Percentiles rank a stretch among this genome's conserved stretches.
Evolutionary conservation across 2,113 vertebrate genomes (phyloP).

Genomic region (Engraulis encrasicolus): DNA sequence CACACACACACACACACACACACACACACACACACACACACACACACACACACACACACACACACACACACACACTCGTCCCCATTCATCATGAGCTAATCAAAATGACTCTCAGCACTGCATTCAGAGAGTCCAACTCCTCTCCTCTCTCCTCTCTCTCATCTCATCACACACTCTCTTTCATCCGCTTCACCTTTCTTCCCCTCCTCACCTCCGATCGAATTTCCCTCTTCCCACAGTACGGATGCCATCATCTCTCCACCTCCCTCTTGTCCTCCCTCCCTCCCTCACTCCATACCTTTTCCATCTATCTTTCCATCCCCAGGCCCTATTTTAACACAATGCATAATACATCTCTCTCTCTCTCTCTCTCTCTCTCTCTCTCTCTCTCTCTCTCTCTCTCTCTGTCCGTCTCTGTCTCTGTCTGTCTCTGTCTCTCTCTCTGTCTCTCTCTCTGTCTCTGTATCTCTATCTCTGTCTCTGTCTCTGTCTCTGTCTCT

Average conservation of each 20-base stretch:
- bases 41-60: not conserved
- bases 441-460: not conserved
- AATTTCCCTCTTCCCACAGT: constrained; percentile 4
- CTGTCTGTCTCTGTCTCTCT: not conserved
- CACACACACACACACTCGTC: not conserved
- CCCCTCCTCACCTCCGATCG: not conserved
- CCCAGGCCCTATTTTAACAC: no score
- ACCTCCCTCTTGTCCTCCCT: not conserved
- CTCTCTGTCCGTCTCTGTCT: constrained; percentile 35
- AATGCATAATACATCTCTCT: no score
- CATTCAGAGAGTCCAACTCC: not conserved
- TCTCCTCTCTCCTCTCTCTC: no score
- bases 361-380: constrained; percentile 9
- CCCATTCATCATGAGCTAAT: constrained; percentile 16
- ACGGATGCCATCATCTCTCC: constrained; percentile 8
- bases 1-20: constrained; percentile 4
- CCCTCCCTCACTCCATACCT: not conserved
- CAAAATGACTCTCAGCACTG: not conserved
- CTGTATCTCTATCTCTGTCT: not conserved
- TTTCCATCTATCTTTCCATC: not conserved
- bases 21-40: not conserved
- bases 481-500: not conserved
- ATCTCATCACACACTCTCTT: not conserved
- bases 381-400: not conserved
- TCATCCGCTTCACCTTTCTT: not conserved